Conservation (phyloP, 1,140 invertebrate genomes). For the Helicorthomorpha holstii region DNA sequence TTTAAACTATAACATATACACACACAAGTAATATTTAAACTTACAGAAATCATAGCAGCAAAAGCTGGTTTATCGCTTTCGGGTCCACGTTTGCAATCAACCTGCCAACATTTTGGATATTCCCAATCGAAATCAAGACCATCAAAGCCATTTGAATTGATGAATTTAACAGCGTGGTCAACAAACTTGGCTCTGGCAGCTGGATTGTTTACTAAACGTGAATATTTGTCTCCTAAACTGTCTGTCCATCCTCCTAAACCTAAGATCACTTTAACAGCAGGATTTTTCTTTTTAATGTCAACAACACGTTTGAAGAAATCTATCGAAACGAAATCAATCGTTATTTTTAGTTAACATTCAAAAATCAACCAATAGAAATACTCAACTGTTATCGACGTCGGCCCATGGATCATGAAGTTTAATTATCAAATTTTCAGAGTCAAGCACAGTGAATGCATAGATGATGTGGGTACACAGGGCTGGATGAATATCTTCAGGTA, state of each 20-base stretch:
- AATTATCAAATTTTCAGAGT: conserved; percentile 51
- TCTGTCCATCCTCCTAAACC: conserved; percentile 82
- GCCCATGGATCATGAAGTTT: conserved; percentile 67
- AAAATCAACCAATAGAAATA: too few species aligned
- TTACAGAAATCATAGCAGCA: conserved; percentile 48
- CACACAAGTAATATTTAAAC: not conserved
- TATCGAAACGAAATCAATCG: conserved; percentile 25
- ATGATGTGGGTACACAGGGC: conserved; percentile 69
- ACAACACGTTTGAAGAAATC: conserved; percentile 59
- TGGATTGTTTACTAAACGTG: conserved; percentile 45
- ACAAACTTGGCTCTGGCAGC: conserved; percentile 47
- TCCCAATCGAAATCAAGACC: conserved; percentile 80
- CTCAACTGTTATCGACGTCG: conserved; percentile 64
- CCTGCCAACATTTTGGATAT: conserved; percentile 81
- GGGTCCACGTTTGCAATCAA: conserved; percentile 62
- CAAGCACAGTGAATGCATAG: conserved; percentile 74
- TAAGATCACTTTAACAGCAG: conserved; percentile 49
- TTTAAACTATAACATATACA: not conserved
- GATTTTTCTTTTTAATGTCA: conserved; percentile 48
- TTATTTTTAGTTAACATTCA: too few species aligned
- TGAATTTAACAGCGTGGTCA: conserved; percentile 42
- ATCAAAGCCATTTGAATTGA: conserved; percentile 53
- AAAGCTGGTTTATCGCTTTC: conserved; percentile 57
- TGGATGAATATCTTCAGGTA: conserved; percentile 63
- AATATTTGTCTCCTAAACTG: conserved; percentile 66